Conservation (phyloP, 2,888 invertebrate genomes). For the Ditula angustiorana region DNA sequence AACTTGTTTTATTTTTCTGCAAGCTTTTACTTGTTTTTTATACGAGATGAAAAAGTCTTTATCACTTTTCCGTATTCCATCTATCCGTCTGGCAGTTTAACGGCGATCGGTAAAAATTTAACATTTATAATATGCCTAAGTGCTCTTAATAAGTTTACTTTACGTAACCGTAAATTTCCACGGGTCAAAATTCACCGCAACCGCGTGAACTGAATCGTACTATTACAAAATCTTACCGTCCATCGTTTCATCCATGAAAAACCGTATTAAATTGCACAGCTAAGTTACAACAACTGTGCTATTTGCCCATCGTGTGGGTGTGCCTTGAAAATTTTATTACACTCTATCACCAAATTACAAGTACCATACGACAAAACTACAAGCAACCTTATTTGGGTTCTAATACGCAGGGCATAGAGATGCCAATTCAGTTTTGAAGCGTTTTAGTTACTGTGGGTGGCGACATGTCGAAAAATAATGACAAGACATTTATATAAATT, state of each 20-base stretch:
- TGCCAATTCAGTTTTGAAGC: background rate
- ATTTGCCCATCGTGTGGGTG: conserved; percentile 38
- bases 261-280: conserved; percentile 33
- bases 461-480: conserved; percentile 42
- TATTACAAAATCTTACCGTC: conserved; percentile 44
- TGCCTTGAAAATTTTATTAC: conserved; percentile 41
- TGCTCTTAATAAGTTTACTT: background rate
- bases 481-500: conserved; percentile 43
- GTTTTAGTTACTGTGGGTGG: conserved; percentile 29
- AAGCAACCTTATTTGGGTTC: conserved; percentile 9
- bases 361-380: conserved; percentile 4
- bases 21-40: too few species aligned
- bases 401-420: background rate
- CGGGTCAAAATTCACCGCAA: conserved; percentile 17
- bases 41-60: too few species aligned
- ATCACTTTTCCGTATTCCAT: too few species aligned
- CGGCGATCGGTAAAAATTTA: background rate
- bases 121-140: background rate
- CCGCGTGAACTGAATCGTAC: background rate
- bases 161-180: conserved; percentile 3
- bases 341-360: conserved; percentile 28
- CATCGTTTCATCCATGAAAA: conserved; percentile 47
- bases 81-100: too few species aligned
- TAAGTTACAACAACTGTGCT: conserved; percentile 24
- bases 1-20: too few species aligned